Evolutionary conservation across 2,113 vertebrate genomes (phyloP), one percentile per base, ranked within the genome.

Genomic region (Collichthys lucidus): DNA sequence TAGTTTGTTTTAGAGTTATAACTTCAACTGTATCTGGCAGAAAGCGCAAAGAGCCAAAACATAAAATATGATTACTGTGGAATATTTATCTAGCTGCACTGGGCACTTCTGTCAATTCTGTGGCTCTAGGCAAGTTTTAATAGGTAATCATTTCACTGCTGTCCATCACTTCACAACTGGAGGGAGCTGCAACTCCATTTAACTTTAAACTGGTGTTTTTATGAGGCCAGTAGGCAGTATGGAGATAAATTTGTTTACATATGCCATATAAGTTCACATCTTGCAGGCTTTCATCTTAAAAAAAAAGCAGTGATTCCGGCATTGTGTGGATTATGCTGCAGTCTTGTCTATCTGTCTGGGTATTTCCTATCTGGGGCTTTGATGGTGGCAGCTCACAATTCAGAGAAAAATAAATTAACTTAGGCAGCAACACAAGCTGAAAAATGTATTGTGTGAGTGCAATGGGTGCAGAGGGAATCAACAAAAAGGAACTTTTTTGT

Each of bases 151-250:
- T 72, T 73, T 52, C 60, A 83, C 72, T 79, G 80, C 73, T 82
- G 86, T 82, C 78, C 78, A 64, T 86, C 65, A 66, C 61, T 85
- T 88, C 57, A 83, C 86, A 91, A 91, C 86, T 87, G 84, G 89
- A 90, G 83, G 85, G 89, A 91, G 85, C 89, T 91, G 86, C 86
- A 81, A 57, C 42, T 64, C 81, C 19, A 63, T 74, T 82, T 80
- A 75, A 80, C 62, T 78, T 71, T 52, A 75, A 80, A 83, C 61
- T 53, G 22, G 47, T 59, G 8, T 52, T 35, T 61, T 0, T 55
- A 40, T 40, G 26, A 59, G 75, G 44, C 80, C 74, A 71, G 19
- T 50, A 31, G 52, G 49, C 83, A 78, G 83, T 31, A 31, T 61
- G 0, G 24, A 35, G 57, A 67, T 59, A 55, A 71, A 75, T 80